phyloP scores from a whole-genome alignment of 2,113 vertebrate species.

The Raja brachyura region DNA sequence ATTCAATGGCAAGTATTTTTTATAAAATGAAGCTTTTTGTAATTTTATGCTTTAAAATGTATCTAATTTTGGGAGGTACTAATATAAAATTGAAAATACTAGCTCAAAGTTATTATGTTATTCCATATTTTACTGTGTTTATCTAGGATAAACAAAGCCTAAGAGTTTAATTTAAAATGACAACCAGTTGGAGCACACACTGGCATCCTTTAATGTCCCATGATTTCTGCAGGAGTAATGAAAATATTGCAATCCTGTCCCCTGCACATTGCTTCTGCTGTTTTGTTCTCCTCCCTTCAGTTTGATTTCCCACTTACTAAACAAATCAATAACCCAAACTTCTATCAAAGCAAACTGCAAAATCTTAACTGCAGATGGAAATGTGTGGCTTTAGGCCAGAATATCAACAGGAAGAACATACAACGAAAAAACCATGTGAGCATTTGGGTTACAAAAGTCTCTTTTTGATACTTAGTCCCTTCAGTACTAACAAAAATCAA shows the following conservation, averaged over 20 bases:
- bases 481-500: background rate
- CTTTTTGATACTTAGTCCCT: background rate
- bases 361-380: constrained; percentile 12
- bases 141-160: background rate
- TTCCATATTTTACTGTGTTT: background rate
- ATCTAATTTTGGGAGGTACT: too few species aligned
- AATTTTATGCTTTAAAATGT: background rate
- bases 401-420: constrained; percentile 27
- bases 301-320: background rate
- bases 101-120: background rate
- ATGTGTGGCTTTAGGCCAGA: background rate
- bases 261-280: constrained; percentile 19
- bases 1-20: background rate
- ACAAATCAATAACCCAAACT: constrained; percentile 20
- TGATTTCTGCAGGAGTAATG: background rate
- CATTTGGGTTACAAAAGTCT: background rate
- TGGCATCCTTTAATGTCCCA: background rate
- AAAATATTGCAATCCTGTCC: background rate
- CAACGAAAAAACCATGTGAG: background rate
- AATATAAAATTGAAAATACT: background rate
- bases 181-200: background rate
- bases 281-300: constrained; percentile 5
- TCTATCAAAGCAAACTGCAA: constrained; percentile 12
- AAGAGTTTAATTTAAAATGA: background rate
- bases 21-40: background rate